Percentiles rank a stretch among this genome's conserved stretches.
These are phyloP conservation scores for Mustelus asterias DNA, from an alignment of 2,113 vertebrate species.

Conservation along the genomic window DNA sequence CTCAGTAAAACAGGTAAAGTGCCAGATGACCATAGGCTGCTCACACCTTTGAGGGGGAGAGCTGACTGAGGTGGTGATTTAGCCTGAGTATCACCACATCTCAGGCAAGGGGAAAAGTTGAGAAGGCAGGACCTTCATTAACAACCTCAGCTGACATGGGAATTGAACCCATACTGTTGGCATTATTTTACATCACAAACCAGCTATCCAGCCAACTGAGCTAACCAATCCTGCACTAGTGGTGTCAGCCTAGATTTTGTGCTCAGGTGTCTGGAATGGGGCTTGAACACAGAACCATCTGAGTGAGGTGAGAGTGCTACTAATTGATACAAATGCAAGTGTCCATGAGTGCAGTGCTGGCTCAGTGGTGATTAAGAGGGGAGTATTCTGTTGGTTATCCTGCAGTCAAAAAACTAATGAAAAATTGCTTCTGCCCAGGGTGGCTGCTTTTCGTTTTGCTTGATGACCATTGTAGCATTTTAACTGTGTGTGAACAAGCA, in stretches of 20 bases:
- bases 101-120: too few species aligned
- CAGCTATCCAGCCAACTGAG: too few species aligned
- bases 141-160: too few species aligned
- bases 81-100: too few species aligned
- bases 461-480: background rate
- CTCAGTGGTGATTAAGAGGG: background rate
- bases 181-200: too few species aligned
- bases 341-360: background rate
- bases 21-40: too few species aligned
- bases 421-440: background rate
- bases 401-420: background rate
- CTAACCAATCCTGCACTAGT: too few species aligned
- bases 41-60: too few species aligned
- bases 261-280: background rate
- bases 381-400: background rate
- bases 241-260: background rate
- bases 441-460: background rate
- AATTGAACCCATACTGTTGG: too few species aligned
- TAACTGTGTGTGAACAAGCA: background rate
- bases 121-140: too few species aligned
- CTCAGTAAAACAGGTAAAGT: background rate
- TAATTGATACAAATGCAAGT: background rate
- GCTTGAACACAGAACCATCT: background rate
- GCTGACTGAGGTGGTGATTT: too few species aligned
- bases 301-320: too few species aligned